Evolutionary conservation across 1,140 invertebrate species (phyloP), one percentile per base, ranked within the genome.

Genomic region (Danaus plexippus): DNA sequence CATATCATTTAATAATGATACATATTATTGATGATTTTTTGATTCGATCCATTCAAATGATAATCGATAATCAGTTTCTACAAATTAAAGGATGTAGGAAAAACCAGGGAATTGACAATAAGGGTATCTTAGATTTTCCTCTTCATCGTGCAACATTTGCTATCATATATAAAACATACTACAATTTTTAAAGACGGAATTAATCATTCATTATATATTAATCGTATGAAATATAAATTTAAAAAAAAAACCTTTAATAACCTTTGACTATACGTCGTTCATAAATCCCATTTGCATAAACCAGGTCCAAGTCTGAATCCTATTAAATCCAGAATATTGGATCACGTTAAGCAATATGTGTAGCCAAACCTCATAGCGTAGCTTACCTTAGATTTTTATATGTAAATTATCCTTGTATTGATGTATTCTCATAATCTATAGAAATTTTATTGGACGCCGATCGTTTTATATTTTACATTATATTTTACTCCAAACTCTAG

Each of bases 291-390:
- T 45, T 45, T 10, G 11, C 70, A 71, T 64, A 50, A 69, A 64
- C 51, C 75, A 74, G 73, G 63, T 75, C 73, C 64, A 72, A 63
- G 64, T 32, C 22, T 32, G 22, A 32, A 32, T 32, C 70, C 72
- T 82, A 80, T 73, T 69, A 69, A 73, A 80, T 73, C 77, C 79
- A 32, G 22, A 7, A 32, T 78, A 80, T 81, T 73, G 83, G 83
- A 86, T 80, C 83, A 86, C 61, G 69, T 76, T 80, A 83, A 84
- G 83, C 83, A 86, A 86, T 86, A 85, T 8, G 7, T 75, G 70
- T 68, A 54, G 78, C 63, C 77, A 69, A 73, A 77, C 80, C 77
- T 80, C 64, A 77, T 82, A 85, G 63, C 61, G 71, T 84, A 84
- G 75, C 73, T 77, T 77, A 80, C 66, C 55, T 65, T 84, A 82